A percentile compares a stretch with the other conserved stretches of the same genome.
phyloP scores from a whole-genome alignment of 1,140 invertebrate species.

The Rhyzopertha dominica region DNA sequence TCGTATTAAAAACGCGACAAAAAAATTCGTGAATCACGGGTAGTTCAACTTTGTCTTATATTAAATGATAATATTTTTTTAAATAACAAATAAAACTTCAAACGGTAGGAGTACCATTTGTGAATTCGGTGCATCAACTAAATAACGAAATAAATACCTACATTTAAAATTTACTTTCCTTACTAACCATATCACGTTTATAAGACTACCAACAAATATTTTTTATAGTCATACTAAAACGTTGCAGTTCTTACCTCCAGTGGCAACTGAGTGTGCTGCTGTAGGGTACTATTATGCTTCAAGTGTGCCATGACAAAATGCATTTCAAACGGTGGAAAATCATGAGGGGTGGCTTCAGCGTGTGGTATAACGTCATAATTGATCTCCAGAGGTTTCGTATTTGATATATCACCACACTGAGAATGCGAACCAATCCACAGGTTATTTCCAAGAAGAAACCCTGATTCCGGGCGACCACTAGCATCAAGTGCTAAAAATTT shows the following conservation, averaged over 20 bases:
- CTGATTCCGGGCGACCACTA: slow-evolving; percentile 45
- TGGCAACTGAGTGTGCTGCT: slow-evolving; percentile 41
- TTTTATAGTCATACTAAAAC: not conserved
- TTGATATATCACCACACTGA: slow-evolving; percentile 42
- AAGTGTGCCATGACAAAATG: slow-evolving; percentile 44
- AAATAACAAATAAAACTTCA: no score
- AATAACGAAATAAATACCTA: no score
- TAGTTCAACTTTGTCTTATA: no score
- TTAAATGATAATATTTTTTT: no score
- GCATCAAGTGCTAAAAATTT: slow-evolving; percentile 48
- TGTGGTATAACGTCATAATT: slow-evolving; percentile 18
- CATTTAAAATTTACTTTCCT: no score
- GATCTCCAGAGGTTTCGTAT: slow-evolving; percentile 31
- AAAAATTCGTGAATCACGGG: no score
- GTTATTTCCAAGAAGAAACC: slow-evolving; percentile 50
- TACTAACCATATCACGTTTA: no score
- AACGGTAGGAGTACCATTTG: no score
- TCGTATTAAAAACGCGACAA: no score
- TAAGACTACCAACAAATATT: no score
- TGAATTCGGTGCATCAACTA: no score
- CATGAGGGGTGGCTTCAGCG: slow-evolving; percentile 38
- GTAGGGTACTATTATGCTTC: slow-evolving; percentile 46
- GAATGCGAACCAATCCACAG: slow-evolving; percentile 48
- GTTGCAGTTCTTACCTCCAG: slow-evolving; percentile 42
- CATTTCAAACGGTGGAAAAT: slow-evolving; percentile 45